phyloP scores from a whole-genome alignment of 2,888 invertebrate genomes.

The Odontocerum albicorne region DNA sequence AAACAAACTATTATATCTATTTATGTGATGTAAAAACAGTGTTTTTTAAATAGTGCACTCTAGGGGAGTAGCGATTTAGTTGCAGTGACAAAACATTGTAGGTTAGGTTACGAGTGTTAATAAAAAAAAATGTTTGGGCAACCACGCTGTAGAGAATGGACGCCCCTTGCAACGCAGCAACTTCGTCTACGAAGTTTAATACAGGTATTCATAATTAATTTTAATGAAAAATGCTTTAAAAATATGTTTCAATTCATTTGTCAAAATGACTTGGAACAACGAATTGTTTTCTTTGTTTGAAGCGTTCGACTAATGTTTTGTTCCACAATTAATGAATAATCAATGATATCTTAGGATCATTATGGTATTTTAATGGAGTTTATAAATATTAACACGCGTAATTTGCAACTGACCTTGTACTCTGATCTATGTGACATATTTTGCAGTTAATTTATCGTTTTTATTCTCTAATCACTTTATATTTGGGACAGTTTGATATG shows the following conservation, averaged over 20 bases:
- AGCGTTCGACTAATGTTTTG: background rate
- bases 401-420: background rate
- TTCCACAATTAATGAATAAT: background rate
- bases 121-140: conserved; percentile 55
- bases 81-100: conserved; percentile 19
- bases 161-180: conserved; percentile 83
- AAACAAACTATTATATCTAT: too few relatives aligned
- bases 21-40: too few relatives aligned
- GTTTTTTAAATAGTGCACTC: too few relatives aligned
- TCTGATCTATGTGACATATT: background rate
- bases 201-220: conserved; percentile 55
- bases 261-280: background rate
- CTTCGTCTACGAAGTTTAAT: conserved; percentile 77
- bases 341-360: background rate
- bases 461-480: too few relatives aligned
- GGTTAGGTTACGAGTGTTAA: conserved; percentile 24
- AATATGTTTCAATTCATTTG: conserved; percentile 8
- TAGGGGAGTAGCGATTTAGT: conserved; percentile 4
- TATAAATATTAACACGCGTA: background rate
- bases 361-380: too few relatives aligned
- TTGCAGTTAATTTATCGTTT: background rate
- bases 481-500: too few relatives aligned
- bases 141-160: conserved; percentile 77
- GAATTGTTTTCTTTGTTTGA: conserved; percentile 5
- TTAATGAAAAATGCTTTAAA: background rate